These are phyloP conservation scores for Ictalurus punctatus DNA, from an alignment of 2,113 vertebrate species.

Conservation along the genomic window DNA sequence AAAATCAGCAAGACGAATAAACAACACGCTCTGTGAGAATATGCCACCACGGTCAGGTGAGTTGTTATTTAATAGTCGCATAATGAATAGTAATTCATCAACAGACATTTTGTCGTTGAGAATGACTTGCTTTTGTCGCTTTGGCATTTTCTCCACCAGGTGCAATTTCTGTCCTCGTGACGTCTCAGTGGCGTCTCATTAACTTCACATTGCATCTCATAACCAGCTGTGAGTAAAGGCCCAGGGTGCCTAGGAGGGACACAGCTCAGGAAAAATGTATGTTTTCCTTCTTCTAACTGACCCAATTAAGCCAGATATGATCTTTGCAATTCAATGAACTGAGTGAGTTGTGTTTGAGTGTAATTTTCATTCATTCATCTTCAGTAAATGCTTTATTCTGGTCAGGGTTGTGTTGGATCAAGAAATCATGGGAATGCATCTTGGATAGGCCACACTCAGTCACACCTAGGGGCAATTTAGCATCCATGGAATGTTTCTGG, in stretches of 20 bases:
- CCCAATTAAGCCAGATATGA: background rate
- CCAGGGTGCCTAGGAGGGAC: background rate
- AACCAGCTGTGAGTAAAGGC: background rate
- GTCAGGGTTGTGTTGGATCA: background rate
- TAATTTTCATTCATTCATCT: background rate
- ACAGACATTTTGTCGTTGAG: background rate
- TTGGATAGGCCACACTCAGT: background rate
- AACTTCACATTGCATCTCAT: background rate
- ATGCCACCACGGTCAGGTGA: constrained; percentile 9
- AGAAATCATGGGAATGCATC: too few species aligned
- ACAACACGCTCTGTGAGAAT: background rate
- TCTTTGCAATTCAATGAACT: background rate
- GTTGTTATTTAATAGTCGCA: background rate
- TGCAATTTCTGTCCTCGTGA: background rate
- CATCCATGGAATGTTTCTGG: background rate
- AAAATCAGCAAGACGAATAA: background rate
- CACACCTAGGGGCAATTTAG: background rate
- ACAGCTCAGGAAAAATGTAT: too few species aligned
- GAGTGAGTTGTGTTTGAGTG: background rate
- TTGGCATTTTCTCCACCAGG: background rate
- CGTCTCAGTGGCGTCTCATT: background rate
- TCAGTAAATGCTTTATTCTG: background rate
- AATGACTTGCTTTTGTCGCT: background rate
- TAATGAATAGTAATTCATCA: background rate
- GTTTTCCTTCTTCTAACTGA: background rate